A percentile compares a stretch with the other conserved stretches of the same genome.
Evolutionary conservation across 2,797 vertebrate species (phyloP).

Genomic region (Manis crassicaudata): DNA sequence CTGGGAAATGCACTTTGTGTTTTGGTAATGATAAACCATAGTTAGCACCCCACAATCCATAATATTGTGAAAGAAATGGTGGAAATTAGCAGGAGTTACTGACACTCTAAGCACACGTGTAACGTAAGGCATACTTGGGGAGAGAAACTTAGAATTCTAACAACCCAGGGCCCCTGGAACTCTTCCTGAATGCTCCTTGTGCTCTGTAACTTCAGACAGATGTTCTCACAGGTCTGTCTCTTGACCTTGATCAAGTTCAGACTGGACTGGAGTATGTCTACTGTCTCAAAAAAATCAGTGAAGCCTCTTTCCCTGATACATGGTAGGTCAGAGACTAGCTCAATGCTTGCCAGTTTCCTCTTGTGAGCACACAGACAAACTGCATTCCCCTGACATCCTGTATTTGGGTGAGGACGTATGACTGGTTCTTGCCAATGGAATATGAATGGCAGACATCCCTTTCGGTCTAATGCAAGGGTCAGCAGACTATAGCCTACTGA

Average conservation of each 20-base stretch:
- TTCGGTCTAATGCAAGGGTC: not conserved
- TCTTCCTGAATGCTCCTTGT: not conserved
- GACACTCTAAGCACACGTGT: not conserved
- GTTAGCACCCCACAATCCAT: not conserved
- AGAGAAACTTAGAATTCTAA: not conserved
- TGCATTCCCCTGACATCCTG: not conserved
- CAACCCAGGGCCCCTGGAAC: not conserved
- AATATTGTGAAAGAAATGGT: not conserved
- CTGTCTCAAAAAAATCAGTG: not conserved
- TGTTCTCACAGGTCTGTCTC: not conserved
- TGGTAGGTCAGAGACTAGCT: not conserved
- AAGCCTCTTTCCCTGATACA: not conserved
- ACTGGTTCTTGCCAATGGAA: not conserved
- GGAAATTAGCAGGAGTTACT: not conserved
- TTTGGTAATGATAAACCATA: not conserved
- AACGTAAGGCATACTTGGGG: not conserved
- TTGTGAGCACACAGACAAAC: not conserved
- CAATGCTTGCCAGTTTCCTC: not conserved
- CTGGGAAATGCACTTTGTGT: not conserved
- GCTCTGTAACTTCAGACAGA: not conserved
- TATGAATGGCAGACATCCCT: not conserved
- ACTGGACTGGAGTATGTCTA: not conserved
- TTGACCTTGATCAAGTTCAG: conserved; percentile 1
- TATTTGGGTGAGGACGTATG: not conserved
- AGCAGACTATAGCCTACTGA: not conserved